phyloP scores from a whole-genome alignment of 2,888 invertebrate species.

The Mesodorylaimus sp. region DNA sequence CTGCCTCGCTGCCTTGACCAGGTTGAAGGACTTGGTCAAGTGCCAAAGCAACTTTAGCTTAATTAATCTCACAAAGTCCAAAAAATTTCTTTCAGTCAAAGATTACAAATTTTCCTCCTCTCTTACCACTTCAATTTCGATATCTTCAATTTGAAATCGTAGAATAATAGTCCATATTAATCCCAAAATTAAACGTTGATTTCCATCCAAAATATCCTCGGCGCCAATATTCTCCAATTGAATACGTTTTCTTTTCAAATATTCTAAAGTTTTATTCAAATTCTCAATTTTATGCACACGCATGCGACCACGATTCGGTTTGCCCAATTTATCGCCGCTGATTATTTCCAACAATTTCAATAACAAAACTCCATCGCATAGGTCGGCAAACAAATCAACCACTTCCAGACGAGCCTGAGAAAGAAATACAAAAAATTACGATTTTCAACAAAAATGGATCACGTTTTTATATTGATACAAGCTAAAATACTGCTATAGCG shows the following conservation, averaged over 20 bases:
- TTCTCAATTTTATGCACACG: conserved; percentile 97
- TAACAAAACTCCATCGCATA: conserved; percentile 79
- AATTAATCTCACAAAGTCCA: no score
- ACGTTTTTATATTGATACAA: no score
- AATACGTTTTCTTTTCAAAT: conserved; percentile 34
- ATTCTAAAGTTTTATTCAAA: conserved; percentile 55
- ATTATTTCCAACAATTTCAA: conserved; percentile 89
- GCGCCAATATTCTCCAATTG: conserved; percentile 94
- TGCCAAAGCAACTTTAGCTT: no score
- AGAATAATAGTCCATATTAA: conserved; percentile 98
- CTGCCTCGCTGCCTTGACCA: neutral
- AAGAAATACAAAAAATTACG: neutral
- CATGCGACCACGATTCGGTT: conserved; percentile 73
- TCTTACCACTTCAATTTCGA: conserved; percentile 83
- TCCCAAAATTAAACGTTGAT: conserved; percentile 84
- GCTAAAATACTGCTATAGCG: no score
- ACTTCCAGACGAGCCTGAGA: conserved; percentile 87
- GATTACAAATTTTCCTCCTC: no score
- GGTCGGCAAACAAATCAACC: conserved; percentile 83
- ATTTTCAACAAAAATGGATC: neutral
- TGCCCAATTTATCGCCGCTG: conserved; percentile 86
- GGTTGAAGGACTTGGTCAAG: no score
- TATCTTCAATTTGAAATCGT: conserved; percentile 95
- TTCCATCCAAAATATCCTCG: conserved; percentile 95
- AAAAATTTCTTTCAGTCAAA: no score